Percentiles rank a stretch among this genome's conserved stretches.
Conservation (phyloP, 2,797 vertebrate genomes). For the Poeciliopsis infans region DNA sequence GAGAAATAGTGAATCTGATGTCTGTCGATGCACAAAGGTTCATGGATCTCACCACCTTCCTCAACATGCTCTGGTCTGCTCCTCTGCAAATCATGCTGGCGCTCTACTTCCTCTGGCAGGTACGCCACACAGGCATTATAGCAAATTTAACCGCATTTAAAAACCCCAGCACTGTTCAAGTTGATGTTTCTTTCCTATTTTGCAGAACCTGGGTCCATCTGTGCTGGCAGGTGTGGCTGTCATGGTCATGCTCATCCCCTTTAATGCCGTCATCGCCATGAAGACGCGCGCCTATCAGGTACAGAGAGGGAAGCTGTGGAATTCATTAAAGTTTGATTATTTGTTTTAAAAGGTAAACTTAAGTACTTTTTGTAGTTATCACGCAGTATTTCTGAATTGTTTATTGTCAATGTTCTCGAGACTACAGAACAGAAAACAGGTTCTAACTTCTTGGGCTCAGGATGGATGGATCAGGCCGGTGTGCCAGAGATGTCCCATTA, state of each 20-base stretch:
- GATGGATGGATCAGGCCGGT: background rate
- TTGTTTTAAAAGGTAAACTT: background rate
- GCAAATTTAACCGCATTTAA: background rate
- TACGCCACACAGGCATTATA: conserved; percentile 40
- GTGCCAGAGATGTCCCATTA: background rate
- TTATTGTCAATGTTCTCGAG: background rate
- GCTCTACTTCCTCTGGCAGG: conserved; percentile 96
- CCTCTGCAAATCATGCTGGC: conserved; percentile 93
- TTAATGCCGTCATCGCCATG: conserved; percentile 91
- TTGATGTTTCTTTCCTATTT: conserved; percentile 10
- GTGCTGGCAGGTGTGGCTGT: conserved; percentile 93
- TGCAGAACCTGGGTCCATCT: conserved; percentile 89
- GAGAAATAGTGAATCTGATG: conserved; percentile 97
- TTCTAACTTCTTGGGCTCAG: background rate
- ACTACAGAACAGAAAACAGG: background rate
- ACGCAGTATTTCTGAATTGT: background rate
- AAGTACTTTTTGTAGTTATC: background rate
- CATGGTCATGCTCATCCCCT: conserved; percentile 92
- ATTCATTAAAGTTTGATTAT: background rate
- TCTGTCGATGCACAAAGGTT: conserved; percentile 95
- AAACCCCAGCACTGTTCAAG: background rate
- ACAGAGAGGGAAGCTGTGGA: background rate
- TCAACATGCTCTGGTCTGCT: conserved; percentile 96
- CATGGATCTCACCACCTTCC: conserved; percentile 89
- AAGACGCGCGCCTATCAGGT: conserved; percentile 94